Evolutionary conservation across 2,888 invertebrate genomes (phyloP).

Genomic region (Lepeophtheirus nordmannii): DNA sequence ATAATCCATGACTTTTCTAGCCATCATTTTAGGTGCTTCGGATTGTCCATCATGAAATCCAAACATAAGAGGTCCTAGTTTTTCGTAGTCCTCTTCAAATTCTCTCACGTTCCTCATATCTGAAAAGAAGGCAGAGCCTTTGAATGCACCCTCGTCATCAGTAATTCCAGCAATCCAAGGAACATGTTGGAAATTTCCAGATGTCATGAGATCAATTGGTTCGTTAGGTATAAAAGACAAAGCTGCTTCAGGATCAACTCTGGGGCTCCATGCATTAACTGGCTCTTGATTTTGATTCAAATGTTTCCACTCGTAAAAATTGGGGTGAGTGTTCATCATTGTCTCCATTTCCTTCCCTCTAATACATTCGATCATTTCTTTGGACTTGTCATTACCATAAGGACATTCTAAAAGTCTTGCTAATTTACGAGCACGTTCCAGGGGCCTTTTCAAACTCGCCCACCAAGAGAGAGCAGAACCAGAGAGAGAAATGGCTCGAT

Average conservation of each 20-base stretch:
- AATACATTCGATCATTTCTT: slow-evolving; percentile 15
- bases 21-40: slow-evolving; percentile 20
- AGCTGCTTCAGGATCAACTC: slow-evolving; percentile 19
- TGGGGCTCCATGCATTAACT: slow-evolving; percentile 17
- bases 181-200: slow-evolving; percentile 20
- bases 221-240: slow-evolving; percentile 21
- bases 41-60: slow-evolving; percentile 23
- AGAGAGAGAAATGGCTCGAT: slow-evolving; percentile 17
- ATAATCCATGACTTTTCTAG: slow-evolving; percentile 14
- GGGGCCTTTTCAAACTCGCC: slow-evolving; percentile 22
- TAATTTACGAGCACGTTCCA: slow-evolving; percentile 15
- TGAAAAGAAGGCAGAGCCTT: slow-evolving; percentile 12
- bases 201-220: slow-evolving; percentile 20
- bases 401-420: slow-evolving; percentile 15
- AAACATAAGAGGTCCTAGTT: slow-evolving; percentile 13
- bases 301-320: slow-evolving; percentile 25
- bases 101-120: slow-evolving; percentile 10
- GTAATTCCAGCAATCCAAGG: slow-evolving; percentile 19
- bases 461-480: slow-evolving; percentile 23
- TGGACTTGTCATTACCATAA: neutral
- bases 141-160: slow-evolving; percentile 19
- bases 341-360: slow-evolving; percentile 12
- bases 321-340: slow-evolving; percentile 23
- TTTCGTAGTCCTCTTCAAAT: slow-evolving; percentile 17
- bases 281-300: slow-evolving; percentile 21